These are phyloP conservation scores for Muntiacus muntjak DNA, from an alignment of 2,113 vertebrate genomes.

Conservation along the genomic window DNA sequence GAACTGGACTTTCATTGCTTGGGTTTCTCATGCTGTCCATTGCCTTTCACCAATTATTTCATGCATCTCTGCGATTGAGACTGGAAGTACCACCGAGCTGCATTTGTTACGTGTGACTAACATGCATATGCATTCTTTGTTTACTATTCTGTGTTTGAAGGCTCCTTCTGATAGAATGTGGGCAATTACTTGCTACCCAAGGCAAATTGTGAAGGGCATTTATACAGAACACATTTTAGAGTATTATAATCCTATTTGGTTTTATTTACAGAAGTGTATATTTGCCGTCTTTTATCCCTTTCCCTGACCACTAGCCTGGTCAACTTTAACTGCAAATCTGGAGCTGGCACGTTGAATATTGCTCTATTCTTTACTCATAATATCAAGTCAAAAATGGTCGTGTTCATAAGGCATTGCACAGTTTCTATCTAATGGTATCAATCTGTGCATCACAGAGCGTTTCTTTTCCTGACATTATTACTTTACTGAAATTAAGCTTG, in stretches of 20 bases:
- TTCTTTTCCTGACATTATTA: conserved; percentile 87
- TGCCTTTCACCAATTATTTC: conserved; percentile 17
- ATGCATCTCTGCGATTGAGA: not conserved
- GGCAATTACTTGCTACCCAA: not conserved
- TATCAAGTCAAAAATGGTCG: conserved; percentile 74
- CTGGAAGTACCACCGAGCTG: not conserved
- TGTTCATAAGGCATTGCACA: conserved; percentile 60
- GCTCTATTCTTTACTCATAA: conserved; percentile 68
- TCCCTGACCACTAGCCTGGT: conserved; percentile 61
- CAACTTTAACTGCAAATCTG: conserved; percentile 70
- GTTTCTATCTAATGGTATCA: conserved; percentile 80
- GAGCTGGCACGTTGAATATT: conserved; percentile 68
- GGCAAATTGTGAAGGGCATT: conserved; percentile 55
- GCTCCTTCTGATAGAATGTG: not conserved
- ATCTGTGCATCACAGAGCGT: conserved; percentile 80
- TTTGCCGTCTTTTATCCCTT: conserved; percentile 65
- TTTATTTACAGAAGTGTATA: conserved; percentile 63
- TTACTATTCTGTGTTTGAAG: conserved; percentile 20
- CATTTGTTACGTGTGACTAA: not conserved
- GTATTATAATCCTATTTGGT: conserved; percentile 49
- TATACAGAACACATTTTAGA: conserved; percentile 51
- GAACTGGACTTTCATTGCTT: conserved; percentile 30
- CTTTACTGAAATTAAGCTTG: conserved; percentile 88
- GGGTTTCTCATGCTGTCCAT: conserved; percentile 22
- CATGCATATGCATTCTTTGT: conserved; percentile 1